phyloP scores from a whole-genome alignment of 1,140 invertebrate genomes.

The Anastrepha obliqua region DNA sequence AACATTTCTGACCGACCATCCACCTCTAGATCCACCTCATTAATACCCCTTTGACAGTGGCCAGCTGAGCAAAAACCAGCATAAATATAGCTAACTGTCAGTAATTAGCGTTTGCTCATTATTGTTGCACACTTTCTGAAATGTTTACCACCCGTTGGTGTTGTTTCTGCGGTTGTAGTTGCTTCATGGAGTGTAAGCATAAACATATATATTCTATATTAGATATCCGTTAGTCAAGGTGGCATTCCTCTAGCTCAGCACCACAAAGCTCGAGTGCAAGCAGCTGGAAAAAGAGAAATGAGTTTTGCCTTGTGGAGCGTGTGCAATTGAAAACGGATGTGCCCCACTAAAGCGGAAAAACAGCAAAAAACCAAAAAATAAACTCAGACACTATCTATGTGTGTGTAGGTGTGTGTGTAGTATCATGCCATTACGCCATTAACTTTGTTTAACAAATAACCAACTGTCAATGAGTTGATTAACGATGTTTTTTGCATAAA shows the following conservation, averaged over 20 bases:
- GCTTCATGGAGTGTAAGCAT: neutral
- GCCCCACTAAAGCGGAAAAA: neutral
- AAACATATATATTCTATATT: neutral
- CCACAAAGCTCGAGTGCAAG: neutral
- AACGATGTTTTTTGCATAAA: conserved; percentile 53
- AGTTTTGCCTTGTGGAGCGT: neutral
- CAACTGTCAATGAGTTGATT: conserved; percentile 51
- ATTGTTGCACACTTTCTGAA: neutral
- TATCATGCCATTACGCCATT: neutral
- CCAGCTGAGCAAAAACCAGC: neutral
- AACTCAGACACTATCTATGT: neutral
- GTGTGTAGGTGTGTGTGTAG: neutral
- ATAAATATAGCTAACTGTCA: conserved; percentile 4
- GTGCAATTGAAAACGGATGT: conserved; percentile 14
- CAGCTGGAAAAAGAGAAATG: neutral
- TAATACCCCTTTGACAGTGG: neutral
- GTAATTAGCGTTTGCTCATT: conserved; percentile 40
- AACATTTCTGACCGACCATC: neutral
- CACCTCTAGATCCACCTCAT: neutral
- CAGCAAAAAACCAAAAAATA: neutral
- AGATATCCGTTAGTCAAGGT: conserved; percentile 7
- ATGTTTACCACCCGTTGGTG: neutral
- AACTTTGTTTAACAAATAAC: conserved; percentile 53
- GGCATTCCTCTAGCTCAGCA: neutral
- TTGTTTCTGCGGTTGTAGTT: neutral